Base-by-base conservation (phyloP, 2,888 invertebrate species). In the Xestia c-nigrum region DNA sequence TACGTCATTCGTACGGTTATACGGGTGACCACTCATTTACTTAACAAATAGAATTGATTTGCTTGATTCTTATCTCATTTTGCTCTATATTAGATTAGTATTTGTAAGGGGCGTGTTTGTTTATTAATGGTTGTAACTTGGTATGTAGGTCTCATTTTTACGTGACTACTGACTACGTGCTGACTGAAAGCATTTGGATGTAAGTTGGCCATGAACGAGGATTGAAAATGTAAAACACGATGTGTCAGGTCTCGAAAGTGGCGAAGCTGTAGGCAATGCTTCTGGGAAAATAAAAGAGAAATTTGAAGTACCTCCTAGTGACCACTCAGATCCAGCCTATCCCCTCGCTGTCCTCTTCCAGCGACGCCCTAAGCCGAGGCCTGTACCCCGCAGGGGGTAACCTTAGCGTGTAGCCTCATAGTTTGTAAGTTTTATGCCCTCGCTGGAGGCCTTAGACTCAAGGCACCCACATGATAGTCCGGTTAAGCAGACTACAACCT, bases 41-140 rank as follows among this genome's bases (percentile, higher is more conserved):
- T 95, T 92, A 93, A 94, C 95, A 94, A 95, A 95, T 94, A 92
- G 94, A 94, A 95, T 96, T 95, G 96, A 96, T 96, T 96, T 96
- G 94, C 94, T 94, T 93, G 94, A 94, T 95, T 92, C 93, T 94
- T 92, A 94, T 94, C 93, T 92, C 87, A 84, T 86, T 89, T 87
- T 83, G 90, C 87, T 90, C 90, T 88, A 88, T 85, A 87, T 87
- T 87, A 85, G 84, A 91, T 90, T 87, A 85, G 82, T 78, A 66
- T 73, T 81, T 72, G 80, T 81, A 74, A 86, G 65, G 77, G 77
- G 78, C 74, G 55, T 75, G 76, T 78, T 69, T 68, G 78, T 84
- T 85, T 64, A 76, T 74, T 80, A 76, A 50, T 65, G 12, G 64
- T 0, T 4, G 43, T 64, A n/a, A 43, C 43, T 64, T 40, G 7